Base-by-base conservation (phyloP, 2,113 vertebrate species). In the Boleophthalmus pectinirostris region DNA sequence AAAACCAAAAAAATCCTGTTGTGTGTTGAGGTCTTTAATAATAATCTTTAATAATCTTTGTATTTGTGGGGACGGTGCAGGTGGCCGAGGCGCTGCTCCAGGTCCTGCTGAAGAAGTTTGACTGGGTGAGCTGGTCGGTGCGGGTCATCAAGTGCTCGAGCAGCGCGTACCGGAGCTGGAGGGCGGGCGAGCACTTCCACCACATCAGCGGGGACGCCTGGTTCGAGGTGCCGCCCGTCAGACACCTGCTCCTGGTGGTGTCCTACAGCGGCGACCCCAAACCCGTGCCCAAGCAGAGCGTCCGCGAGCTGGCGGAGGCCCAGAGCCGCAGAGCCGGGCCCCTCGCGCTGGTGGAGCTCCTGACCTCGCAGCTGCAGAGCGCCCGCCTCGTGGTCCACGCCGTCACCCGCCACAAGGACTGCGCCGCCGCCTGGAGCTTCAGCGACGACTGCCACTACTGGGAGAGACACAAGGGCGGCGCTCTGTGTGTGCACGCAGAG, bases 91-190 rank as follows among this genome's bases (percentile, higher is more conserved):
- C 83, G 57, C 78, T 95, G 7, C 87, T 89, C 0, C 86, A 89
- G 13, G 90, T 92, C 49, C 53, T 95, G 77, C 70, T 75, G n/a
- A 90, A 84, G 12, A 95, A 95, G 77, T 94, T 91, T 1, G 92
- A 95, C 24, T 95, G 93, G 94, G 87, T 94, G 2, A 85, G 76
- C 70, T 95, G 94, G 94, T 95, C 94, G 0, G 91, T 95, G 65
- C 80, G 93, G 21, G 87, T 93, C 0, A 84, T 94, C 68, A 91
- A 92, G 70, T 90, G 92, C 3, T 86, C 92, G 0, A 70, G 89
- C 21, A 90, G 89, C 87, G 86, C 80, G 47, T 92, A 88, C 73
- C 77, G 80, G 1, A 94, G 92, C 86, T 91, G 87, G 89, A 66
- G 92, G 21, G 90, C 92, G 0, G 91, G 93, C 1, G 87, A 94